These are phyloP conservation scores for Micromesistius poutassou DNA, from an alignment of 2,797 vertebrate genomes.

Conservation along the genomic window DNA sequence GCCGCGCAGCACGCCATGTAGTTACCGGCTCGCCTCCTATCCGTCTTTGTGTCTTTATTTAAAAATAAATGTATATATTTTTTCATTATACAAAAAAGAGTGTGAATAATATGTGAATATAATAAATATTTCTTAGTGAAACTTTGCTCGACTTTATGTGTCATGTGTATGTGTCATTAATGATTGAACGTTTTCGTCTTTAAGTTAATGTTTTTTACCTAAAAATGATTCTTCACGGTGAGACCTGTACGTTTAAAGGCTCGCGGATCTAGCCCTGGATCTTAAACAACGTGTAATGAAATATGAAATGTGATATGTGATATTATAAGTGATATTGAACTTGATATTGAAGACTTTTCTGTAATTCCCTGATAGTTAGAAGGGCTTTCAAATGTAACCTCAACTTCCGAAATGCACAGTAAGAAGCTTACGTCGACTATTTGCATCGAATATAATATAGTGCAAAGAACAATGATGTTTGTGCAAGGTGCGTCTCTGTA, in stretches of 20 bases:
- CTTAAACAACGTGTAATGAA: no score
- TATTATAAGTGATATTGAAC: no score
- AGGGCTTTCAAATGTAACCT: neutral
- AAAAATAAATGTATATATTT: conserved; percentile 49
- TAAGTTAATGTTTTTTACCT: no score
- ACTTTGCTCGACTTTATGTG: conserved; percentile 23
- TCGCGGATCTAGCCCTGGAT: no score
- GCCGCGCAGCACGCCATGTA: conserved; percentile 82
- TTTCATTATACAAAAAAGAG: conserved; percentile 32
- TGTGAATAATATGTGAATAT: conserved; percentile 59
- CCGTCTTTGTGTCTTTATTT: conserved; percentile 38
- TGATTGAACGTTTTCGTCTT: no score
- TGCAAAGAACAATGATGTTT: neutral
- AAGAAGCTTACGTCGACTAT: neutral
- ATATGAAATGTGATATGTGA: no score
- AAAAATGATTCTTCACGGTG: no score
- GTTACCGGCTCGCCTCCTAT: conserved; percentile 25
- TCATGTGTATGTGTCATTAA: neutral
- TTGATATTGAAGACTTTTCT: no score
- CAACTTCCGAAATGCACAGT: neutral
- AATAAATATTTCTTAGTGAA: conserved; percentile 60
- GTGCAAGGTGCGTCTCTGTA: neutral
- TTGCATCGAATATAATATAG: neutral
- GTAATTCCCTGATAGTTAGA: no score
- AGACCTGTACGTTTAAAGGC: no score